Evolutionary conservation across 2,113 vertebrate species (phyloP).

Genomic region (Coryphaenoides rupestris): DNA sequence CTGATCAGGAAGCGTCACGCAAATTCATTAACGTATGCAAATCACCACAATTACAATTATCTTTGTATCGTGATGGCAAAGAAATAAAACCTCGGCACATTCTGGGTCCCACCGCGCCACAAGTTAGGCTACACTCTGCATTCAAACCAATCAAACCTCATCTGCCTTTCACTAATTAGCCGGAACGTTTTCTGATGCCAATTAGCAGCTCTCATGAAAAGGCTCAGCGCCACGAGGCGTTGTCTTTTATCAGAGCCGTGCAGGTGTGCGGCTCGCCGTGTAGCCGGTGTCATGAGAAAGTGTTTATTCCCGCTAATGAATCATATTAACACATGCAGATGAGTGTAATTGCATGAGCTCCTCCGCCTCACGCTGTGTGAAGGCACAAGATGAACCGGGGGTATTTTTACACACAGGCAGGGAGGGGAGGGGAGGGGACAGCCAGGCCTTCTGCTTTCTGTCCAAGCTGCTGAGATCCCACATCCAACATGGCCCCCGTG

Average conservation of each 20-base stretch:
- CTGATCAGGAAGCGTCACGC: conserved; percentile 68
- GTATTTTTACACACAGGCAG: conserved; percentile 56
- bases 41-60: conserved; percentile 78
- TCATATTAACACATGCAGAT: conserved; percentile 82
- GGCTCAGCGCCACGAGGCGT: conserved; percentile 71
- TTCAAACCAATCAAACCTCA: conserved; percentile 78
- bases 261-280: conserved; percentile 74
- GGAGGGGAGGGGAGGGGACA: conserved; percentile 28
- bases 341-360: conserved; percentile 74
- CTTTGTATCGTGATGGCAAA: conserved; percentile 67
- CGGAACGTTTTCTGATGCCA: conserved; percentile 76
- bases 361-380: conserved; percentile 66
- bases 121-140: conserved; percentile 73
- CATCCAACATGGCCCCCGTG: conserved; percentile 38
- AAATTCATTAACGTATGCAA: conserved; percentile 81
- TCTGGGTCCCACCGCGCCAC: conserved; percentile 62
- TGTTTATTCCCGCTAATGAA: conserved; percentile 81
- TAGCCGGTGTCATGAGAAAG: conserved; percentile 72
- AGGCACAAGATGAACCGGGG: conserved; percentile 49
- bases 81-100: conserved; percentile 73
- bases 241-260: conserved; percentile 71
- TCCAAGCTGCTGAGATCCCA: conserved; percentile 27
- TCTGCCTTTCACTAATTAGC: conserved; percentile 79
- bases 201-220: conserved; percentile 77
- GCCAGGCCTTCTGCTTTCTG: conserved; percentile 15